Evolutionary conservation across 2,113 vertebrate genomes (phyloP).

Genomic region (Aptenodytes patagonicus): DNA sequence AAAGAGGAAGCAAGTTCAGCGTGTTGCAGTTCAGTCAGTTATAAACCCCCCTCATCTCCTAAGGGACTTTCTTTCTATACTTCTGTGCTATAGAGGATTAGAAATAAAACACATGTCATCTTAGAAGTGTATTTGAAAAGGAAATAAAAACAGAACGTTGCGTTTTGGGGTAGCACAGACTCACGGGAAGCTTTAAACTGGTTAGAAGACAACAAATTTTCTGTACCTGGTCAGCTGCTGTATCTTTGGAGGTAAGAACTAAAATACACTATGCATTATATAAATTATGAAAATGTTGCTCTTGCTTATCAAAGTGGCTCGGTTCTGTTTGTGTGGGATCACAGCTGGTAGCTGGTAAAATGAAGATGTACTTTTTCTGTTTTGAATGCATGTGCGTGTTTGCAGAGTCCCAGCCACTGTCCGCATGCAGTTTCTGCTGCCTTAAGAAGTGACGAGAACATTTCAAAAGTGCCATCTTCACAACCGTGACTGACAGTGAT

Average conservation of each 20-base stretch:
- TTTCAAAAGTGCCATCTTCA: background rate
- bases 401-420: background rate
- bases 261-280: background rate
- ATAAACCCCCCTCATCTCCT: constrained; percentile 41
- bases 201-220: constrained; percentile 9
- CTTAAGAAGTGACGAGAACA: background rate
- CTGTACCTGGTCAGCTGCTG: background rate
- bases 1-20: constrained; percentile 72
- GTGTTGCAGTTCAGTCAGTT: constrained; percentile 57
- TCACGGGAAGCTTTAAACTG: background rate
- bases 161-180: background rate
- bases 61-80: constrained; percentile 70
- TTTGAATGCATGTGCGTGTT: background rate
- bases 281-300: background rate
- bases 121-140: constrained; percentile 40
- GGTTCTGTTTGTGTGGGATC: background rate
- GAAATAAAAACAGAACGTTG: background rate
- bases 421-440: background rate
- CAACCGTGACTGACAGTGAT: background rate
- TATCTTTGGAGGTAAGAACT: constrained; percentile 70
- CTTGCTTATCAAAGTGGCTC: background rate
- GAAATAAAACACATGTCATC: constrained; percentile 39
- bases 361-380: background rate
- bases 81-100: constrained; percentile 25
- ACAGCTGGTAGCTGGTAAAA: background rate